Conservation (phyloP, 2,113 vertebrate species). For the Puma concolor region DNA sequence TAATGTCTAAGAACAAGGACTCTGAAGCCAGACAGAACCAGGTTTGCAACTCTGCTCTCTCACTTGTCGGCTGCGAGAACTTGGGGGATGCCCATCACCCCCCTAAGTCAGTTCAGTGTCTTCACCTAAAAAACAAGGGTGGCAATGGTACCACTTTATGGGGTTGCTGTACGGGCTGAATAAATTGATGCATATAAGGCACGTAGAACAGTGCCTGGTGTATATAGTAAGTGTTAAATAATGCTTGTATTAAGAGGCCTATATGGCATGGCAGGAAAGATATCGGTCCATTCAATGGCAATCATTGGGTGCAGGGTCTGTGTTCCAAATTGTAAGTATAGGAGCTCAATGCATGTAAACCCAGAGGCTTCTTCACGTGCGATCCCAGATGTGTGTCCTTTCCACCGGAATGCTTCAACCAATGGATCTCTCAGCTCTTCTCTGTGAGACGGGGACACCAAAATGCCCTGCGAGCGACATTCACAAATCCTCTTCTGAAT, state of each 20-base stretch:
- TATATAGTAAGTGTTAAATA: neutral
- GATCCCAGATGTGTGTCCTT: neutral
- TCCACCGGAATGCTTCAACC: neutral
- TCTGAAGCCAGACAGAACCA: neutral
- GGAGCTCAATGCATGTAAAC: neutral
- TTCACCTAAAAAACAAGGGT: neutral
- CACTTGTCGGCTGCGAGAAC: neutral
- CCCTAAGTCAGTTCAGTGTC: neutral
- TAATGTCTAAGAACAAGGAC: neutral
- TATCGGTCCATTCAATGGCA: neutral
- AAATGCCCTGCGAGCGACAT: neutral
- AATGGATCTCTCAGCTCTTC: neutral
- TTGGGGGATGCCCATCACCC: neutral
- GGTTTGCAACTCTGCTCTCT: neutral
- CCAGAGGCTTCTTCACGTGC: neutral
- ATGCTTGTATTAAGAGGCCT: neutral
- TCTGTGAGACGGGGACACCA: neutral
- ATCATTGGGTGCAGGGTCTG: neutral
- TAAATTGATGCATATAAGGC: neutral
- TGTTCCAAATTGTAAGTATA: neutral
- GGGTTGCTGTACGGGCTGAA: neutral
- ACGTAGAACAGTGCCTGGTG: neutral
- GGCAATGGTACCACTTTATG: neutral
- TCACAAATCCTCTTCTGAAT: neutral
- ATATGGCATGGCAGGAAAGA: neutral